Base-by-base conservation (phyloP, 2,113 vertebrate genomes). In the Hydrolagus affinis region DNA sequence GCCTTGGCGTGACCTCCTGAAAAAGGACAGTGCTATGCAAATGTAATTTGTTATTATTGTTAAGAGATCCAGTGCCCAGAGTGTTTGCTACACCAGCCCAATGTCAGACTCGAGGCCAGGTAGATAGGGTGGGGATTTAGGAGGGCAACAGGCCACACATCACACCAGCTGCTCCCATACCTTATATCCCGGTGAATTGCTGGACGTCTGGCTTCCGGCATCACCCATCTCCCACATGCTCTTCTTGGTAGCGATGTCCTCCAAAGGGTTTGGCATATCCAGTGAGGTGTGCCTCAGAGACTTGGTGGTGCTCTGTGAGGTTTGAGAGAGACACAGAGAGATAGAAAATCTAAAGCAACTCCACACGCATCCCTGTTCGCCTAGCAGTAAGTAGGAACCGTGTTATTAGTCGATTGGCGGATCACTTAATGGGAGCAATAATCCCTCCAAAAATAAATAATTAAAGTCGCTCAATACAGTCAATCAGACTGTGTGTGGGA, bases 211-310 rank as follows among this genome's bases (percentile, higher is more conserved):
- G 85, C 88, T 89, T 90, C 93, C 92, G n/a, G 94, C 90, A 6
- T 98, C 96, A 23, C 96, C 95, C 0, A 91, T 93, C 88, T 98
- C 96, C 93, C 97, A 99, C 30, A 92, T 91, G 86, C 86, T 96
- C 92, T 98, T 99, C 28, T 95, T 97, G 88, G 90, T 94, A 28
- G 96, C 88, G 25, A 99, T 95, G 0, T 93, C 93, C 89, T 94
- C 94, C 57, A 92, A 93, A 0, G 93, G 91, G 86, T 85, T 89
- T 9, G 94, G 94, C 86, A 97, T 88, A 86, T 99, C 95, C 9
- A 90, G 87, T 83, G 90, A 91, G 0, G 94, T 86, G 85, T 93
- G 90, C 74, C 95, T 93, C 56, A 86, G 60, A 19, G 28, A 32
- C 60, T 83, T 83, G 7, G 78, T 83, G 6, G 78, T 83, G 78